Evolutionary conservation across 2,113 vertebrate genomes (phyloP).

Genomic region (Erythrocercus mccallii): DNA sequence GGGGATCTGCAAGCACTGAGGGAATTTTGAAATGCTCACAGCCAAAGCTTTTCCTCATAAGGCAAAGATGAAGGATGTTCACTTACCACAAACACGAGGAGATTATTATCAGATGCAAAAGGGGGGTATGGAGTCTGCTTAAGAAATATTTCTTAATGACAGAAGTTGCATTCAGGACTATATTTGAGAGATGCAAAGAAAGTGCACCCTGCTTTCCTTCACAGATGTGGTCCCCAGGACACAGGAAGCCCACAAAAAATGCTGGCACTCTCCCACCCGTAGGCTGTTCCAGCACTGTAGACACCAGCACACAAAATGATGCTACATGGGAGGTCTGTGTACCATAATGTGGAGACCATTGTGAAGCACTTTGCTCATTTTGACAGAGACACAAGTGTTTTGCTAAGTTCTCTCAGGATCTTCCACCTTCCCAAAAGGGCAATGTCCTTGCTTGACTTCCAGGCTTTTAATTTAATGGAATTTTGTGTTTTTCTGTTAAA

Average conservation of each 20-base stretch:
- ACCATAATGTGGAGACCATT: not conserved
- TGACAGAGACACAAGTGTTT: not conserved
- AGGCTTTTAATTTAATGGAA: not conserved
- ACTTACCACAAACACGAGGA: constrained; percentile 68
- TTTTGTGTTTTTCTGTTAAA: not conserved
- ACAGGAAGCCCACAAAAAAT: not conserved
- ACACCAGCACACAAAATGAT: constrained; percentile 3
- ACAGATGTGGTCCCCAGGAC: not conserved
- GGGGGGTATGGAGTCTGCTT: constrained; percentile 54
- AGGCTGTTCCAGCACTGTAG: constrained; percentile 1
- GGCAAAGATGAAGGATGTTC: constrained; percentile 69
- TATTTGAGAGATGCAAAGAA: constrained; percentile 33
- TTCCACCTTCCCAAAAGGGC: not conserved
- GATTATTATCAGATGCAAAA: constrained; percentile 70
- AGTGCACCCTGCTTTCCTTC: not conserved
- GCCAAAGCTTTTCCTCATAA: constrained; percentile 58
- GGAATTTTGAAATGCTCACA: constrained; percentile 46
- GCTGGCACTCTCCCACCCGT: not conserved
- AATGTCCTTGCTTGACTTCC: not conserved
- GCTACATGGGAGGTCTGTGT: constrained; percentile 23
- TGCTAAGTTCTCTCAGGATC: not conserved
- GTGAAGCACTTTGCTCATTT: not conserved
- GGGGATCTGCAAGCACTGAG: constrained; percentile 57
- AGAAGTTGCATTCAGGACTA: constrained; percentile 29
- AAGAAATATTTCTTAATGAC: constrained; percentile 57